Conservation (phyloP, 2,797 vertebrate species). For the Tiaroga cobitis region DNA sequence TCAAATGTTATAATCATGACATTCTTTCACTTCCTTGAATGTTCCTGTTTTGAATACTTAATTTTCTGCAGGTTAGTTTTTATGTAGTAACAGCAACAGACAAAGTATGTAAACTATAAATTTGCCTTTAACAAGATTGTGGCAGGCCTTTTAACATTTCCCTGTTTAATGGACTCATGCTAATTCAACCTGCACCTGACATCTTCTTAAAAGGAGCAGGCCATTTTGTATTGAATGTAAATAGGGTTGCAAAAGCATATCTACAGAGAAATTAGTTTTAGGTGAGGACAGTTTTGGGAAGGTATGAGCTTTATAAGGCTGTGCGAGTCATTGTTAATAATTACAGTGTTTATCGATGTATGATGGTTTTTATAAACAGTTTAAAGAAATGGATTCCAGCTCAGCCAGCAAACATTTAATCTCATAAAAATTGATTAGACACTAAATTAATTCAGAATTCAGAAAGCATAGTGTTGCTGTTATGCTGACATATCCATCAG, state of each 20-base stretch:
- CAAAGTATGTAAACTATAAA: background rate
- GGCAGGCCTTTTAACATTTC: background rate
- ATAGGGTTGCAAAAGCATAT: background rate
- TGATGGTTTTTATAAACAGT: background rate
- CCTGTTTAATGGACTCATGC: background rate
- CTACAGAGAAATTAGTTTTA: background rate
- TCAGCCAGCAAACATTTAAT: background rate
- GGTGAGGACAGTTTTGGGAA: background rate
- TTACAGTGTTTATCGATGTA: background rate
- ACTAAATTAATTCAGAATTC: background rate
- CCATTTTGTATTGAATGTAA: background rate
- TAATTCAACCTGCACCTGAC: background rate
- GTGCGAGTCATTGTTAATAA: background rate
- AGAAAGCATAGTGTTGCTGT: too few relatives aligned
- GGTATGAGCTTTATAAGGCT: background rate
- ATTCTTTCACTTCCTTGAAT: background rate
- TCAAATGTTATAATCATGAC: background rate
- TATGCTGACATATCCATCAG: too few relatives aligned
- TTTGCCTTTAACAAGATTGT: background rate
- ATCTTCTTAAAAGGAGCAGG: background rate
- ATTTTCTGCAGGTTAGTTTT: constrained; percentile 1
- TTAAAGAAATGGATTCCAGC: background rate
- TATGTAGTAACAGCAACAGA: background rate
- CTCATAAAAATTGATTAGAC: background rate
- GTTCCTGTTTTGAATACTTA: background rate